Evolutionary conservation across 2,888 invertebrate genomes (phyloP), one percentile per base, ranked within the genome.

Genomic region (Plebejus anna): DNA sequence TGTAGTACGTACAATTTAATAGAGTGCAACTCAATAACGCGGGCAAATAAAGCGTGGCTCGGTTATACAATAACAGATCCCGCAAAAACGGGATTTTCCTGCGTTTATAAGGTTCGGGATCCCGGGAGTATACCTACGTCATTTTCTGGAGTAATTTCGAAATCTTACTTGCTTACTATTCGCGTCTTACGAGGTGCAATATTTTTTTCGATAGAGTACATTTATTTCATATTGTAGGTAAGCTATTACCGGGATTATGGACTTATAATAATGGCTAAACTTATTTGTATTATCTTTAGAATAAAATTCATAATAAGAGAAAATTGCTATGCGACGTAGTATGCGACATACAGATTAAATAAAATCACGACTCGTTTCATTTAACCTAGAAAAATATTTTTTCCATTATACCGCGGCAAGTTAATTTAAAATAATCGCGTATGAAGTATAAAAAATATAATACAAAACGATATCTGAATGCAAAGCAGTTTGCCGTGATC

Each of bases 401-500:
- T 66, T 36, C 5, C 66, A 66, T 36, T 32, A 61, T 28, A 66
- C 32, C 66, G 66, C 16, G 13, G 36, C 32, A 66, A 66, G 32
- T 47, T 72, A 72, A 72, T 47, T 72, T 72, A 28, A 42, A 71
- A 51, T 73, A 47, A 72, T 42, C 28, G 22, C 28, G 47, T 55
- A 36, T 13, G 32, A 51, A 32, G 55, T 16, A 73, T 16, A 55
- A 73, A 55, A 73, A 51, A 73, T 42, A 73, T 32, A 51, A 73
- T 51, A 55, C 51, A 32, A 55, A 66, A 55, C 51, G 81, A 82
- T 84, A 85, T 85, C 84, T 85, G 83, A 84, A 88, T 86, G 85
- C 83, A 85, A 86, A 88, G 80, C 83, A 83, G 82, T 84, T 83
- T 80, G 82, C 81, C 84, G 87, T 86, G 85, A 87, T 55, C 51